phyloP scores from a whole-genome alignment of 2,797 vertebrate species.

The Eidolon dupreanum region DNA sequence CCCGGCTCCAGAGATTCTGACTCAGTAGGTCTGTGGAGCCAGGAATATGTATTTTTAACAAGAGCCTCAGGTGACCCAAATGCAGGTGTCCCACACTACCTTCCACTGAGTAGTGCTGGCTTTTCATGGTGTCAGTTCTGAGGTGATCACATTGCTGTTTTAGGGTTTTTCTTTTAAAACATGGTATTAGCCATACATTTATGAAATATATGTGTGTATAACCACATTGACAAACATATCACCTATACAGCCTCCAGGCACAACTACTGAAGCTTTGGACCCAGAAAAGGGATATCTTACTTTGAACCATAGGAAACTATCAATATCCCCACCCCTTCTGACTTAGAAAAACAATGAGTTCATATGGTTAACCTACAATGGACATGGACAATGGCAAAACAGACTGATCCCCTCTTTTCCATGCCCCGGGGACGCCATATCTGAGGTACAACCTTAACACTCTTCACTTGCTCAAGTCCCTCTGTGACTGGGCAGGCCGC shows the following conservation, averaged over 20 bases:
- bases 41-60: background rate
- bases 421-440: background rate
- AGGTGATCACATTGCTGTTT: background rate
- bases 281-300: background rate
- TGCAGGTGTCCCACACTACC: background rate
- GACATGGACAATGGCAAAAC: background rate
- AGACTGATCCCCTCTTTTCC: background rate
- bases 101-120: background rate
- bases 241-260: background rate
- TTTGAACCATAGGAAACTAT: background rate
- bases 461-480: background rate
- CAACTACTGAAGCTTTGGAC: background rate
- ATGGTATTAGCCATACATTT: background rate
- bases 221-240: background rate
- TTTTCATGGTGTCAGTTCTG: background rate
- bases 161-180: conserved; percentile 2
- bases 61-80: background rate
- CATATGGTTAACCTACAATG: background rate
- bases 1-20: background rate
- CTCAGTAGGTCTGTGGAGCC: background rate
- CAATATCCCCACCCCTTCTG: background rate
- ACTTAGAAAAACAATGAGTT: background rate
- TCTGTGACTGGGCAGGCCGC: background rate
- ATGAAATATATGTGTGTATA: background rate
- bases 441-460: background rate